A percentile compares a stretch with the other conserved stretches of the same genome.
phyloP scores from a whole-genome alignment of 1,140 invertebrate genomes.

The Limonius californicus region DNA sequence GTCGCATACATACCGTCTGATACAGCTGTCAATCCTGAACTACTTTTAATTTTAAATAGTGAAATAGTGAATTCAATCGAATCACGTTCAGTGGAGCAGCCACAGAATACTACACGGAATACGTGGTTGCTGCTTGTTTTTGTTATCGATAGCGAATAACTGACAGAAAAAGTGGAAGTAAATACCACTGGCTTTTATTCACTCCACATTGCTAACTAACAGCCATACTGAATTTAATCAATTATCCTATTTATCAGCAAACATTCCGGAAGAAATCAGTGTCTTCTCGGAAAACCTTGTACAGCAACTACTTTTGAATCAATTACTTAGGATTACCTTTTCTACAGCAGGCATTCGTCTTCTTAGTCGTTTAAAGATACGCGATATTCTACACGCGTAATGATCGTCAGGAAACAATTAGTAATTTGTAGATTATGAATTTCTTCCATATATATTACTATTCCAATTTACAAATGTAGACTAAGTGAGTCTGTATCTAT shows the following conservation, averaged over 20 bases:
- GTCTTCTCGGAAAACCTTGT: too few species aligned
- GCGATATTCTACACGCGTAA: too few species aligned
- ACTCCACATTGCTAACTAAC: not conserved
- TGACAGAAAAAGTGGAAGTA: constrained; percentile 3
- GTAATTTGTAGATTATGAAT: too few species aligned
- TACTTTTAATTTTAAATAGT: constrained; percentile 24
- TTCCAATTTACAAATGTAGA: too few species aligned
- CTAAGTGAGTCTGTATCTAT: too few species aligned
- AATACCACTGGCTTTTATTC: constrained; percentile 2
- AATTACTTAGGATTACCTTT: too few species aligned
- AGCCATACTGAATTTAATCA: not conserved
- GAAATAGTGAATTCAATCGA: constrained; percentile 11
- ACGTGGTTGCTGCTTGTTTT: constrained; percentile 2
- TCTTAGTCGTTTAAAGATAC: too few species aligned
- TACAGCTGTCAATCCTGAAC: constrained; percentile 18
- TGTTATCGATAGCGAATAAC: not conserved
- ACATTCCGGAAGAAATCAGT: not conserved
- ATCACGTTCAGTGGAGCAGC: constrained; percentile 7
- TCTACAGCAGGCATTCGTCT: too few species aligned
- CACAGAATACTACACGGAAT: constrained; percentile 3
- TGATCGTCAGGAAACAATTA: too few species aligned
- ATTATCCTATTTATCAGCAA: not conserved
- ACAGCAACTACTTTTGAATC: too few species aligned
- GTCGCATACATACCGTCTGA: constrained; percentile 16
- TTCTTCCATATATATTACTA: too few species aligned